phyloP scores from a whole-genome alignment of 2,888 invertebrate genomes.

The Biston stratarius region DNA sequence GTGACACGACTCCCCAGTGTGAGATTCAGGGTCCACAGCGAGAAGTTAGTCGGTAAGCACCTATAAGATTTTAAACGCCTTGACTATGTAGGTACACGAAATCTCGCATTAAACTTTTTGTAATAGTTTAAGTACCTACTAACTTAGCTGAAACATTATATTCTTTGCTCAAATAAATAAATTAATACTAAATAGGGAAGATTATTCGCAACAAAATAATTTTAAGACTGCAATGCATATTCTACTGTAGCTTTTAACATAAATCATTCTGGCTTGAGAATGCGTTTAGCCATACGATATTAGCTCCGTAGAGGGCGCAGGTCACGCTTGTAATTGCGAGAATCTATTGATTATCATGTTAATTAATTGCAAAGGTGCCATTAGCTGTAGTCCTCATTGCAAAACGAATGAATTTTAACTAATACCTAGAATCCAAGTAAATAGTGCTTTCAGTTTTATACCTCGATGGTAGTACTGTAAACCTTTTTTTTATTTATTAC shows the following conservation, averaged over 20 bases:
- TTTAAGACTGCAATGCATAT: slow-evolving; percentile 2
- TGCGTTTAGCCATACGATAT: slow-evolving; percentile 44
- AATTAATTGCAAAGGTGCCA: slow-evolving; percentile 55
- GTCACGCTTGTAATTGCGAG: slow-evolving; percentile 67
- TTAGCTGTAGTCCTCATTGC: slow-evolving; percentile 21
- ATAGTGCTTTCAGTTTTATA: slow-evolving; percentile 5
- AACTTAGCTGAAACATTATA: no score
- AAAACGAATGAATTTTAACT: slow-evolving; percentile 21
- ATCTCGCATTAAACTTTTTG: no score
- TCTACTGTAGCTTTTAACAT: slow-evolving; percentile 20
- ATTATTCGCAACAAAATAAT: slow-evolving; percentile 9
- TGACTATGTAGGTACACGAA: no score
- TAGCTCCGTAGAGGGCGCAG: slow-evolving; percentile 57
- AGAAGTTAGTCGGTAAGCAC: no score
- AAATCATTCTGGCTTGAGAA: slow-evolving; percentile 35
- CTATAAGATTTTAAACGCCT: no score
- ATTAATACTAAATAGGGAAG: no score
- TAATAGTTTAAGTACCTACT: no score
- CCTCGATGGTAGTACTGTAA: not conserved
- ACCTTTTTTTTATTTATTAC: not conserved
- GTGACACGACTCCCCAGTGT: no score
- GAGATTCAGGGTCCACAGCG: no score
- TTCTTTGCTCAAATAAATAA: no score
- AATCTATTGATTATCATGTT: slow-evolving; percentile 72
- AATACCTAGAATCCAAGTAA: slow-evolving; percentile 6